These are phyloP conservation scores for Genyomyrus donnyi DNA, from an alignment of 2,113 vertebrate species.

Conservation along the genomic window DNA sequence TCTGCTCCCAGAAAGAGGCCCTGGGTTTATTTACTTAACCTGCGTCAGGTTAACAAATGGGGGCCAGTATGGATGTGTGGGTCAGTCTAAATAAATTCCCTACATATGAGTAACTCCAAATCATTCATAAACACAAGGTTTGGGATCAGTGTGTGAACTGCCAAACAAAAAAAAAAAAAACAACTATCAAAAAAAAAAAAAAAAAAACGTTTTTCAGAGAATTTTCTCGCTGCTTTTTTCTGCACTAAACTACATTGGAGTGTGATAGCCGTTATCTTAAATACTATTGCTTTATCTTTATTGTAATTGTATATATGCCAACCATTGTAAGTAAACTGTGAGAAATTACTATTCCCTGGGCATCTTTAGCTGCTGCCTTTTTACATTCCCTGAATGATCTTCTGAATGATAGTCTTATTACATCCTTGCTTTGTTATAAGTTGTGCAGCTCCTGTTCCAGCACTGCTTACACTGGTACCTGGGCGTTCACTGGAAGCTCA, in stretches of 20 bases:
- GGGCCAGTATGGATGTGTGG: neutral
- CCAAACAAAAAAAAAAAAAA: neutral
- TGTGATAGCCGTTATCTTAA: neutral
- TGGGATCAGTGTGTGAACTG: neutral
- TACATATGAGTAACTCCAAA: neutral
- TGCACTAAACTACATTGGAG: neutral
- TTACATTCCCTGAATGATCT: neutral
- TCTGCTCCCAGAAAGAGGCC: too few relatives aligned
- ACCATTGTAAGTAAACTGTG: neutral
- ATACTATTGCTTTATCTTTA: neutral
- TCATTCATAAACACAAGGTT: neutral
- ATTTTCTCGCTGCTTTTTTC: neutral
- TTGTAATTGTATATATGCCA: neutral
- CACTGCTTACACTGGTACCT: too few relatives aligned
- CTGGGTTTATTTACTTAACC: too few relatives aligned
- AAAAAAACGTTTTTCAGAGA: neutral
- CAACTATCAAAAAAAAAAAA: neutral
- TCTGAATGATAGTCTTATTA: neutral
- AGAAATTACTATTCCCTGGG: neutral
- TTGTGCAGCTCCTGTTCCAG: too few relatives aligned
- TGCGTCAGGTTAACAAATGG: too few relatives aligned
- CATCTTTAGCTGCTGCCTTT: neutral
- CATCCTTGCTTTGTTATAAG: neutral
- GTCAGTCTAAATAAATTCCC: neutral
- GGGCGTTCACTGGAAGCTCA: too few relatives aligned